Conservation (phyloP, 2,797 vertebrate species). For the Sphenopsis melanotis region DNA sequence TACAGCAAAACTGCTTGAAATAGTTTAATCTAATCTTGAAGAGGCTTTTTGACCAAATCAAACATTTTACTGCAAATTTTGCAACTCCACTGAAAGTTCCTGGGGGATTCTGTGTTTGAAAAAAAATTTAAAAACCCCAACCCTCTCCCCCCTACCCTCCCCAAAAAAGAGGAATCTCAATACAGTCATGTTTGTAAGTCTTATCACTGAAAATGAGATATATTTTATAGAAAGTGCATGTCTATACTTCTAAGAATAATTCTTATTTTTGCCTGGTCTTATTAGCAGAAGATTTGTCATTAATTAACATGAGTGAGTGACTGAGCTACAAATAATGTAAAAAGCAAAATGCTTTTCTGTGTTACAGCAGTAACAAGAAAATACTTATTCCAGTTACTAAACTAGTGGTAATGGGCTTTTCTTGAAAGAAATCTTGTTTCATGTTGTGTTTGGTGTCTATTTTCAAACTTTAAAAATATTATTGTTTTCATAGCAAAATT, state of each 20-base stretch:
- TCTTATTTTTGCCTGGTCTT: neutral
- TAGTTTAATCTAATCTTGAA: conserved; percentile 45
- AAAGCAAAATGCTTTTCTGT: neutral
- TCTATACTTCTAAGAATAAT: neutral
- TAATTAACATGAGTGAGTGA: neutral
- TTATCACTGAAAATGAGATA: neutral
- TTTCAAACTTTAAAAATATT: neutral
- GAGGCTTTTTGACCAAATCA: conserved; percentile 37
- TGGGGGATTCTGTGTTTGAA: neutral
- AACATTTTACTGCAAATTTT: conserved; percentile 35
- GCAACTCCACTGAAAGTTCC: conserved; percentile 6
- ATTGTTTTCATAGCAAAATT: neutral
- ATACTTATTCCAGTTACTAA: neutral
- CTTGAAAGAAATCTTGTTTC: neutral
- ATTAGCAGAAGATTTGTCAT: neutral
- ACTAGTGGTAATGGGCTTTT: neutral
- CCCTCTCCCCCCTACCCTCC: rapidly evolving
- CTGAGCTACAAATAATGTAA: neutral
- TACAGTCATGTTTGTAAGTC: neutral
- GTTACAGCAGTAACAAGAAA: neutral
- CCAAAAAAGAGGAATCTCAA: neutral
- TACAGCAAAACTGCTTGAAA: conserved; percentile 20
- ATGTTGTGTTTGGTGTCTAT: neutral
- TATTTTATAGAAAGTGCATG: neutral
- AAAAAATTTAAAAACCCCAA: neutral